These are phyloP conservation scores for Brachionus sp. DNA, from an alignment of 1,140 invertebrate species.

Conservation along the genomic window DNA sequence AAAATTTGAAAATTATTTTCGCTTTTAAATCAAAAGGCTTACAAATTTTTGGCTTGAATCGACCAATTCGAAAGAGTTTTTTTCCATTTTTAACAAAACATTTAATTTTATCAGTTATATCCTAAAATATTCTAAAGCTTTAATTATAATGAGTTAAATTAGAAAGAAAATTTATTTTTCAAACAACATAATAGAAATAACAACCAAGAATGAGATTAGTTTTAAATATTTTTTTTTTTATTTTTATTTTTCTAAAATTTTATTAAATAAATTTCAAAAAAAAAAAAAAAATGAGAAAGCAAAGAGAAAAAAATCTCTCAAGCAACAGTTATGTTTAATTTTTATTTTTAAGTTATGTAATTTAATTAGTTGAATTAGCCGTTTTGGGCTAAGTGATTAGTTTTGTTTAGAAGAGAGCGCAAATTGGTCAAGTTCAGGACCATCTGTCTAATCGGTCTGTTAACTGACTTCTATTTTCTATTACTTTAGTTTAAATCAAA, in stretches of 20 bases:
- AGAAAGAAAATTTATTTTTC: neutral
- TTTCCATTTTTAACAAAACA: neutral
- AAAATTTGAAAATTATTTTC: neutral
- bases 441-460: neutral
- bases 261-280: neutral
- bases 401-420: neutral
- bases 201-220: neutral
- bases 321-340: conserved; percentile 18
- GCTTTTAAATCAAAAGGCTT: neutral
- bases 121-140: neutral
- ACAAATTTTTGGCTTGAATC: neutral
- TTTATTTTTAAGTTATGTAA: neutral
- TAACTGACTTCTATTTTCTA: neutral
- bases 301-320: conserved; percentile 12
- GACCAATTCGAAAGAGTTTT: neutral
- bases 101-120: neutral
- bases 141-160: neutral
- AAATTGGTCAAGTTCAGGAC: neutral
- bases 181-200: neutral
- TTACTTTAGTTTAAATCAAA: neutral
- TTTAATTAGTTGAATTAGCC: neutral
- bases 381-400: neutral
- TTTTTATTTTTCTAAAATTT: neutral
- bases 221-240: neutral
- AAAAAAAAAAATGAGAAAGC: neutral